phyloP scores from a whole-genome alignment of 2,888 invertebrate species.

The Drosophila pullipes region DNA sequence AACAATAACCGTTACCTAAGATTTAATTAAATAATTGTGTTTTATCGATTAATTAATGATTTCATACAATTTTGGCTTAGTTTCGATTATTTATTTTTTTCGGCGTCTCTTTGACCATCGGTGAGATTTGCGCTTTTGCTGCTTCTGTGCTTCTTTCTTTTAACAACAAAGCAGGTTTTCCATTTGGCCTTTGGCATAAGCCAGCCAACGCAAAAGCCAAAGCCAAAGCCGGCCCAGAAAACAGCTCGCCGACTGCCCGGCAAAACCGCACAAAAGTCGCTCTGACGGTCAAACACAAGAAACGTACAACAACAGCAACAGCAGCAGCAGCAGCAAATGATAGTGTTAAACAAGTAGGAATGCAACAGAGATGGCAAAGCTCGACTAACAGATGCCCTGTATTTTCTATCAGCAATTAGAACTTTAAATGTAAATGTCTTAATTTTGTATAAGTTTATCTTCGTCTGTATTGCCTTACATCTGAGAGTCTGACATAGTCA shows the following conservation, averaged over 20 bases:
- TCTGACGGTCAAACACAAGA: slow-evolving; percentile 45
- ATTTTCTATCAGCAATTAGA: rapidly evolving
- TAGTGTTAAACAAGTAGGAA: slow-evolving; percentile 17
- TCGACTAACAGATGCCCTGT: slow-evolving; percentile 24
- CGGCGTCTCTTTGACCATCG: slow-evolving; percentile 48
- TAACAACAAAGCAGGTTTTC: slow-evolving; percentile 59
- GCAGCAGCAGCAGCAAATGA: slow-evolving; percentile 3
- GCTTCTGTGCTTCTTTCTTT: slow-evolving; percentile 26
- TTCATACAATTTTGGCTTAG: slow-evolving; percentile 11
- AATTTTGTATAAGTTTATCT: not conserved
- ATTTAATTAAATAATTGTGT: slow-evolving; percentile 55
- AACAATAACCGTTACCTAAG: slow-evolving; percentile 31
- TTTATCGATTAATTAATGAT: slow-evolving; percentile 25
- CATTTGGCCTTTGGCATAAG: slow-evolving; percentile 78
- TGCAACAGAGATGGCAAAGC: not conserved
- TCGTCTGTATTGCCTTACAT: not conserved
- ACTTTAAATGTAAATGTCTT: not conserved
- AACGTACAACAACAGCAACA: slow-evolving; percentile 9
- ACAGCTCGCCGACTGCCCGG: slow-evolving; percentile 46
- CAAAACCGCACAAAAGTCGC: slow-evolving; percentile 64
- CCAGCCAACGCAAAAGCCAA: slow-evolving; percentile 63
- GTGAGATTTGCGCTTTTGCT: slow-evolving; percentile 42
- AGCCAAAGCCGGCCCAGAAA: slow-evolving; percentile 57
- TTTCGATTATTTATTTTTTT: not conserved
- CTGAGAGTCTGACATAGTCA: not conserved